These are phyloP conservation scores for Mactra quadrangularis DNA, from an alignment of 1,140 invertebrate species.

Conservation along the genomic window DNA sequence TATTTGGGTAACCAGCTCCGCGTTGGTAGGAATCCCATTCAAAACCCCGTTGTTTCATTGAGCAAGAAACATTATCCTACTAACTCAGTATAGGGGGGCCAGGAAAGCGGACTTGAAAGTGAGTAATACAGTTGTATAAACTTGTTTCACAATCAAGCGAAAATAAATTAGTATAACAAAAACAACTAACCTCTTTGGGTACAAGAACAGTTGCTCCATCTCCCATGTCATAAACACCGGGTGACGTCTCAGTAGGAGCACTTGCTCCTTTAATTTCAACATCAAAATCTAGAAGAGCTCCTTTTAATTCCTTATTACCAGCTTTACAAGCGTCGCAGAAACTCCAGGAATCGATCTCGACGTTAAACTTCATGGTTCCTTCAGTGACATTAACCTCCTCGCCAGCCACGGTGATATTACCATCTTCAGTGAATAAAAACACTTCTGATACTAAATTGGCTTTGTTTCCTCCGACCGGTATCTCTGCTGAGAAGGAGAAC, in stretches of 20 bases:
- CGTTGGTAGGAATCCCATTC: too few species aligned
- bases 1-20: too few species aligned
- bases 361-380: conserved; percentile 53
- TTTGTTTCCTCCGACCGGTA: background rate
- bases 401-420: conserved; percentile 52
- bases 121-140: too few species aligned
- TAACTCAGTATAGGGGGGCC: too few species aligned
- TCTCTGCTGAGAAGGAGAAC: conserved; percentile 32
- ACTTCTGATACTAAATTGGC: conserved; percentile 32
- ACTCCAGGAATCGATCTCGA: conserved; percentile 37
- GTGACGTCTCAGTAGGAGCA: background rate
- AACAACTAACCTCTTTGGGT: conserved; percentile 45
- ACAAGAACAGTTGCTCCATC: conserved; percentile 30
- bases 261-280: conserved; percentile 40
- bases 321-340: conserved; percentile 26
- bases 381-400: background rate
- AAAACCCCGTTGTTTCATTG: too few species aligned
- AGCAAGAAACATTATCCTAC: too few species aligned
- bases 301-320: background rate
- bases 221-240: conserved; percentile 26
- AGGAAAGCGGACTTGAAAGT: too few species aligned
- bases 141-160: too few species aligned
- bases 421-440: conserved; percentile 29
- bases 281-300: conserved; percentile 33
- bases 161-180: too few species aligned